Evolutionary conservation across 2,888 invertebrate species (phyloP).

Genomic region (Protodeltote pygarga): DNA sequence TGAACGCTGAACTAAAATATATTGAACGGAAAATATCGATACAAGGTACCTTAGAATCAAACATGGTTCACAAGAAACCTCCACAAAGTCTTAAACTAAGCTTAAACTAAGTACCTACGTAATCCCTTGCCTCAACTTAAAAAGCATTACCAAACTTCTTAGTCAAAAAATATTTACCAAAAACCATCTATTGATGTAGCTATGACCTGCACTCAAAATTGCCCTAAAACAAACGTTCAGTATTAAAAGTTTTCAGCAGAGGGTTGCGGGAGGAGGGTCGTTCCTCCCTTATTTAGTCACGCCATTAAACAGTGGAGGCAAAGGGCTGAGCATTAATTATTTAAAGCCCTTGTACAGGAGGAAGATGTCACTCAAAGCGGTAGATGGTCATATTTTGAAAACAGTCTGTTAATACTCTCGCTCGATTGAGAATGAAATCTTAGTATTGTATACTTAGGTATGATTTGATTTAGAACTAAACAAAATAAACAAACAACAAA

Average conservation of each 20-base stretch:
- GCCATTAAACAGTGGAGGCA: conserved; percentile 80
- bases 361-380: conserved; percentile 62
- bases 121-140: too few species aligned
- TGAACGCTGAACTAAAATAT: too few species aligned
- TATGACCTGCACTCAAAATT: conserved; percentile 60
- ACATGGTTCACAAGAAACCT: too few species aligned
- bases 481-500: too few species aligned
- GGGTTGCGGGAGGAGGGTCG: conserved; percentile 52
- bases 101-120: too few species aligned
- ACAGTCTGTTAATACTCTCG: conserved; percentile 25
- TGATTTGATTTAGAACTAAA: too few species aligned
- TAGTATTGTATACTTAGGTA: too few species aligned
- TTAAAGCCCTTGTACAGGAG: conserved; percentile 50
- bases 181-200: conserved; percentile 24
- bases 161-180: conserved; percentile 14
- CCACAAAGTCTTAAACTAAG: too few species aligned
- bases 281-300: conserved; percentile 81
- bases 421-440: conserved; percentile 14
- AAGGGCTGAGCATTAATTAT: conserved; percentile 82
- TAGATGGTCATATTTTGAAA: conserved; percentile 42
- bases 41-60: too few species aligned
- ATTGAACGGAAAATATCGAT: too few species aligned
- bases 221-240: conserved; percentile 69
- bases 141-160: neutral
- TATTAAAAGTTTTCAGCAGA: conserved; percentile 72